Base-by-base conservation (phyloP, 1,140 invertebrate genomes). In the Hestina assimilis region DNA sequence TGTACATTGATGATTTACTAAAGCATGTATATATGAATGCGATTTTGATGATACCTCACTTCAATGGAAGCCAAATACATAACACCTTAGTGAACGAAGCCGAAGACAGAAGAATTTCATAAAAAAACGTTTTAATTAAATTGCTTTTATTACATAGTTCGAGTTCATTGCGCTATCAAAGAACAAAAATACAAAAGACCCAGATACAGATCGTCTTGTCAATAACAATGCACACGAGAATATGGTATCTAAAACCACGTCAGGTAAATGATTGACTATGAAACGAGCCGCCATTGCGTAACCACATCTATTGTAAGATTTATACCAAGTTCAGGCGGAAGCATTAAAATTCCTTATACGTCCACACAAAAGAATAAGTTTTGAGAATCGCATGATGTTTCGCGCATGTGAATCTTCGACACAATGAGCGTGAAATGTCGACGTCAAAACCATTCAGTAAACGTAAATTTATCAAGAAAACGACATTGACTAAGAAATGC, bases 341-440 rank as follows among this genome's bases (percentile, higher is more conserved):
- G 67, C 77, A 86, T 86, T 86, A 86, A 86, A 75, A 83, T 83
- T 86, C 80, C 72, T 83, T 77, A 64, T 75, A 60, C 78, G 76
- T 81, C 72, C 72, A 71, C 72, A 82, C 77, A 82, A 81, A 86
- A 78, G 77, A 79, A 81, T 75, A 83, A 78, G 71, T 82, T 82
- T 85, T 80, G 69, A 83, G 83, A 86, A 86, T 74, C 66, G 64
- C 41, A 54, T 72, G 71, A 70, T 72, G 72, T 66, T 72, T 66
- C 41, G 72, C 73, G 77, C 77, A 83, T 82, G 77, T 63, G 78
- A 83, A 83, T 79, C 59, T 65, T 28, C 58, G 23, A 69, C 51
- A 83, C 45, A 57, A 57, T 57, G 26, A 15, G 23, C 23, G 42
- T 56, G 33, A 40, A 31, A 46, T 26, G 33, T 46, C 26, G 23